Conservation (phyloP, 1,140 invertebrate genomes). For the Neodiprion virginianus region DNA sequence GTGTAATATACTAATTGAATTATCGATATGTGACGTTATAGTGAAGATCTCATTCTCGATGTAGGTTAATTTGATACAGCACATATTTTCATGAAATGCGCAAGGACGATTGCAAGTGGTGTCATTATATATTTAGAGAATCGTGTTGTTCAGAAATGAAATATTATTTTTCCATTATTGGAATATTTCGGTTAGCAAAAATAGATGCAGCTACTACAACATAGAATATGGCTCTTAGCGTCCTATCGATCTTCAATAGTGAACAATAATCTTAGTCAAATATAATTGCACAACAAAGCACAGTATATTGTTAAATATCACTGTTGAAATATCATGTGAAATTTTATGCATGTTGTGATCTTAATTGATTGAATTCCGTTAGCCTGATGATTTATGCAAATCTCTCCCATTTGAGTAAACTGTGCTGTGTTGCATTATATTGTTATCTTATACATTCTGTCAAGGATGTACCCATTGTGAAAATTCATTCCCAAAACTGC, state of each 20-base stretch:
- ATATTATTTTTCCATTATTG: neutral
- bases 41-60: neutral
- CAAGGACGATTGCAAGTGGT: too few species aligned
- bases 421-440: neutral
- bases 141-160: neutral
- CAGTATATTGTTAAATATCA: neutral
- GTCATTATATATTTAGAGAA: too few species aligned
- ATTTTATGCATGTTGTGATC: neutral
- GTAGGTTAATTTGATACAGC: too few species aligned
- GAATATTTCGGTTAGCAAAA: neutral
- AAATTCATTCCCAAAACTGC: conserved; percentile 2
- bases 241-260: neutral
- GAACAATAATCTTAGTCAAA: neutral
- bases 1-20: neutral
- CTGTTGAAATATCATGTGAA: neutral
- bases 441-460: neutral
- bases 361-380: neutral
- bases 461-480: neutral
- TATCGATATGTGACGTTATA: neutral
- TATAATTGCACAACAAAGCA: neutral
- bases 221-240: conserved; percentile 5
- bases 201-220: neutral
- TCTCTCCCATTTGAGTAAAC: neutral
- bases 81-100: too few species aligned
- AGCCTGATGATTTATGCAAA: neutral